A percentile compares a stretch with the other conserved stretches of the same genome.
Evolutionary conservation across 2,113 vertebrate species (phyloP).

Genomic region (Euleptes europaea): DNA sequence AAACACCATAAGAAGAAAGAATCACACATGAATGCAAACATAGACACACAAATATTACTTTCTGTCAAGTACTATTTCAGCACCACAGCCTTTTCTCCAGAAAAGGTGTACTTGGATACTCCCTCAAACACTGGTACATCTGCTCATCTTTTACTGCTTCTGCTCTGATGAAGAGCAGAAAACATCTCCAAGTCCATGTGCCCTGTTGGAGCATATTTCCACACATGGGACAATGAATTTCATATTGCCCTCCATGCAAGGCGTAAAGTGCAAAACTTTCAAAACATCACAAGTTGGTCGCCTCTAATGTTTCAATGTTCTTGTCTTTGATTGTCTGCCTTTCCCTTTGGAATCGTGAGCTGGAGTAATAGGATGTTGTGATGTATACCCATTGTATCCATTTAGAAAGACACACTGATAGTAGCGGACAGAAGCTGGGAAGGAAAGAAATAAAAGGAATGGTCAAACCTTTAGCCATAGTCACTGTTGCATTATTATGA

Average conservation of each 20-base stretch:
- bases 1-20: not conserved
- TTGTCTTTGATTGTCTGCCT: conserved; percentile 57
- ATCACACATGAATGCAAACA: not conserved
- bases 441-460: conserved; percentile 21
- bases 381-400: conserved; percentile 76
- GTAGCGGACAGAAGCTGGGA: conserved; percentile 78
- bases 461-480: not conserved
- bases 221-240: conserved; percentile 39
- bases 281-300: conserved; percentile 15
- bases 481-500: not conserved
- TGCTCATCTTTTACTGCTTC: conserved; percentile 24
- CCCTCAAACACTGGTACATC: conserved; percentile 33
- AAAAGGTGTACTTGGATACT: conserved; percentile 26
- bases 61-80: conserved; percentile 43
- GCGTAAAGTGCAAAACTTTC: conserved; percentile 56
- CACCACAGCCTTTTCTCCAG: conserved; percentile 45
- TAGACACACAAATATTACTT: not conserved
- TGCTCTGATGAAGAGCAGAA: conserved; percentile 23
- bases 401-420: conserved; percentile 81
- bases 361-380: conserved; percentile 72
- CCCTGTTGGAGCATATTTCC: conserved; percentile 38
- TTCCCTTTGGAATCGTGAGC: conserved; percentile 63
- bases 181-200: conserved; percentile 43
- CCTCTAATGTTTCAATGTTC: conserved; percentile 68
- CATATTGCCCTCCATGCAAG: conserved; percentile 54